Conservation (phyloP, 1,140 invertebrate genomes). For the Hylaeus anthracinus region DNA sequence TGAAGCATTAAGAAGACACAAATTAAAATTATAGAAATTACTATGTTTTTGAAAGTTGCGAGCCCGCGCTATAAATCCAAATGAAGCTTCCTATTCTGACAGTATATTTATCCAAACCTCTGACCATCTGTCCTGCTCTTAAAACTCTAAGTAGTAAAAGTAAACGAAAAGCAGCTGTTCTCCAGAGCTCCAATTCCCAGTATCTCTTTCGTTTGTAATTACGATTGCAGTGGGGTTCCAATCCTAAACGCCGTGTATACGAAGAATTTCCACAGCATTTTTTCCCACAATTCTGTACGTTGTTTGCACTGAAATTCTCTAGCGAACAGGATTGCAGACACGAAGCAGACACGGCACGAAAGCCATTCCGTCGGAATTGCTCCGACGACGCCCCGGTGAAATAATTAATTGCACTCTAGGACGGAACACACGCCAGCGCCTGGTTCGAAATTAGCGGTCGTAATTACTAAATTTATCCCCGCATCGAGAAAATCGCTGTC, state of each 20-base stretch:
- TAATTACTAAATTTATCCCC: slow-evolving; percentile 42
- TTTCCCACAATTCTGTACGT: not conserved
- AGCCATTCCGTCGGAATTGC: slow-evolving; percentile 4
- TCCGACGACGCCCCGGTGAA: not conserved
- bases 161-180: not conserved
- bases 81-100: too few species aligned
- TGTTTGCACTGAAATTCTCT: not conserved
- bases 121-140: too few species aligned
- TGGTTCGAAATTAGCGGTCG: slow-evolving; percentile 18
- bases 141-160: too few species aligned
- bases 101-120: too few species aligned
- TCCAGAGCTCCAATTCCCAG: not conserved
- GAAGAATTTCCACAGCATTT: not conserved
- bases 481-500: not conserved
- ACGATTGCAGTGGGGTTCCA: not conserved
- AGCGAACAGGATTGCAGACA: not conserved
- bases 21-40: too few species aligned
- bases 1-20: too few species aligned
- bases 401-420: slow-evolving; percentile 20
- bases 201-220: not conserved
- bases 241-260: not conserved
- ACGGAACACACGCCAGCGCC: not conserved
- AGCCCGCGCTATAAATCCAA: too few species aligned
- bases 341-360: not conserved
- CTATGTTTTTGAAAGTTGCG: too few species aligned